Conservation (phyloP, 2,888 invertebrate species). For the Andrena marginata region DNA sequence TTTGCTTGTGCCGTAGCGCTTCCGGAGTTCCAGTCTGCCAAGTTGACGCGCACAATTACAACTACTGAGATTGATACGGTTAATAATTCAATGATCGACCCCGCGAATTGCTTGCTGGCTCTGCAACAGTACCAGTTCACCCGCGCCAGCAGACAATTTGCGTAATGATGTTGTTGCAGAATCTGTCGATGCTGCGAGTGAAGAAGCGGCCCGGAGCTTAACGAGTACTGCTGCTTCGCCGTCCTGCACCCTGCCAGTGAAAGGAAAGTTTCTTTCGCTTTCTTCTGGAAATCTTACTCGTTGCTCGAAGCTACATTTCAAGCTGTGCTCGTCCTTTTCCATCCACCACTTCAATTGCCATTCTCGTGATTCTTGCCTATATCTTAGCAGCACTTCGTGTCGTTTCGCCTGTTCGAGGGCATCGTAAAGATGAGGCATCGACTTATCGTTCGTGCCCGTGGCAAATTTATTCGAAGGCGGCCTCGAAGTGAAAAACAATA, state of each 20-base stretch:
- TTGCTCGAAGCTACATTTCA: neutral
- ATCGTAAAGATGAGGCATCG: neutral
- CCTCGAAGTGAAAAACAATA: neutral
- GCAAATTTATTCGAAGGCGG: neutral
- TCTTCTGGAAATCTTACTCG: neutral
- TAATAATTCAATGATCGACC: conserved; percentile 24
- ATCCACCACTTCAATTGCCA: neutral
- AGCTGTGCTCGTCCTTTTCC: neutral
- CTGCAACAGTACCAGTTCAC: neutral
- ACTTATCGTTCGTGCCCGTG: neutral
- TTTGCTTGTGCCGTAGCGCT: neutral
- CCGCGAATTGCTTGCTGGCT: neutral
- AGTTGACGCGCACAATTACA: conserved; percentile 10
- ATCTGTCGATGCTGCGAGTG: neutral
- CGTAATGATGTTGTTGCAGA: neutral
- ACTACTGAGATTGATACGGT: conserved; percentile 3
- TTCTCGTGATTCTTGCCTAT: neutral
- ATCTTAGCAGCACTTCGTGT: neutral
- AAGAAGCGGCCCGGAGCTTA: neutral
- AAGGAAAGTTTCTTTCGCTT: neutral
- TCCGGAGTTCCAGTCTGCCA: neutral
- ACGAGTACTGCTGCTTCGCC: neutral
- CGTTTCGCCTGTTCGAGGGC: neutral
- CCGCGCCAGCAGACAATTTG: neutral
- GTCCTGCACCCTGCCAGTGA: neutral